Evolutionary conservation across 1,140 invertebrate species (phyloP).

Genomic region (Sarcophaga bullata): DNA sequence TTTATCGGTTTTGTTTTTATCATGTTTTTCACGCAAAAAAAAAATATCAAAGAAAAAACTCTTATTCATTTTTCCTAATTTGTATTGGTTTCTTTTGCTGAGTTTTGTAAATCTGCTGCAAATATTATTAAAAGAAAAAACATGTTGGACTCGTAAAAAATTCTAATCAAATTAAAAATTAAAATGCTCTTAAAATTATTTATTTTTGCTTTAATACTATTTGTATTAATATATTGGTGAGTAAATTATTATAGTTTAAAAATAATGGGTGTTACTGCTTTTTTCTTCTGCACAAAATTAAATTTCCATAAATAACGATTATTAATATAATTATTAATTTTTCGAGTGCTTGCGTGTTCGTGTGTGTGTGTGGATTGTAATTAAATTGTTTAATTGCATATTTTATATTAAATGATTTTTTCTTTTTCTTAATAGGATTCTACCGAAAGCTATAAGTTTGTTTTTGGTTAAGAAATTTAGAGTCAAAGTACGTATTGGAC

Average conservation of each 20-base stretch:
- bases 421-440: slow-evolving; percentile 68
- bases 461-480: slow-evolving; percentile 72
- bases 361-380: background rate
- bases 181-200: slow-evolving; percentile 57
- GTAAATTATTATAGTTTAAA: slow-evolving; percentile 40
- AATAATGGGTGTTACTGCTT: background rate
- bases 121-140: background rate
- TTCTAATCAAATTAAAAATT: background rate
- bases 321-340: background rate
- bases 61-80: background rate
- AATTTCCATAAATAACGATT: background rate
- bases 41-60: background rate
- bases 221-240: slow-evolving; percentile 59
- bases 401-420: background rate
- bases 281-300: background rate
- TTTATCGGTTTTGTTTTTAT: slow-evolving; percentile 6
- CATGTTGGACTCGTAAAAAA: background rate
- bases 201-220: slow-evolving; percentile 52
- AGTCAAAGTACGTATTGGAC: slow-evolving; percentile 73
- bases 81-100: slow-evolving; percentile 1
- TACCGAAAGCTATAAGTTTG: slow-evolving; percentile 75
- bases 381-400: slow-evolving; percentile 8
- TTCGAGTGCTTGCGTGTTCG: background rate
- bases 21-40: background rate
- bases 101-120: background rate